phyloP scores from a whole-genome alignment of 2,888 invertebrate species.

The Enchytraeus crypticus region DNA sequence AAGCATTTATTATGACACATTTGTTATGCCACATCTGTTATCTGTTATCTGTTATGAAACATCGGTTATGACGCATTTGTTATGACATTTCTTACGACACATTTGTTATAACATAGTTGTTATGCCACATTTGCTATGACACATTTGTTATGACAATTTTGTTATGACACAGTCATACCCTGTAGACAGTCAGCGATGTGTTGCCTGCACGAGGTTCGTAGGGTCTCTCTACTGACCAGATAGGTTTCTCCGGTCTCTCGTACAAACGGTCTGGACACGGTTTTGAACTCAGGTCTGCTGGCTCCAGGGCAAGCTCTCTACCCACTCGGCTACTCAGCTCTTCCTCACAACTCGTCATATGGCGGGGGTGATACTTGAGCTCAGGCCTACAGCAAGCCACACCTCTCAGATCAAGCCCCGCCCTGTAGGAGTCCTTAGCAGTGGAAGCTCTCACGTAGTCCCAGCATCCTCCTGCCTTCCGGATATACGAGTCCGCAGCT shows the following conservation, averaged over 20 bases:
- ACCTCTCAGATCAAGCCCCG: not conserved
- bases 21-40: no score
- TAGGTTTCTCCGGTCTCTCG: not conserved
- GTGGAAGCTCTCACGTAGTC: not conserved
- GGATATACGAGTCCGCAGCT: not conserved
- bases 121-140: no score
- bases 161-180: not conserved
- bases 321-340: not conserved
- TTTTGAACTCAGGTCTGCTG: not conserved
- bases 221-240: not conserved
- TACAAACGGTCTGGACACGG: not conserved
- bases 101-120: no score
- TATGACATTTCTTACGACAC: no score
- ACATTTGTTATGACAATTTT: no score
- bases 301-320: no score
- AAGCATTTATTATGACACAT: no score
- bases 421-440: not conserved
- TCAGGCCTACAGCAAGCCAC: not conserved
- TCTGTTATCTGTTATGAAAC: no score
- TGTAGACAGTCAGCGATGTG: not conserved
- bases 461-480: not conserved
- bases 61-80: no score
- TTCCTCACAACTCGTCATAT: not conserved
- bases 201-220: not conserved
- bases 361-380: not conserved